These are phyloP conservation scores for Blastomussa wellsi DNA, from an alignment of 92 coral and sea anemone species.

Conservation along the genomic window DNA sequence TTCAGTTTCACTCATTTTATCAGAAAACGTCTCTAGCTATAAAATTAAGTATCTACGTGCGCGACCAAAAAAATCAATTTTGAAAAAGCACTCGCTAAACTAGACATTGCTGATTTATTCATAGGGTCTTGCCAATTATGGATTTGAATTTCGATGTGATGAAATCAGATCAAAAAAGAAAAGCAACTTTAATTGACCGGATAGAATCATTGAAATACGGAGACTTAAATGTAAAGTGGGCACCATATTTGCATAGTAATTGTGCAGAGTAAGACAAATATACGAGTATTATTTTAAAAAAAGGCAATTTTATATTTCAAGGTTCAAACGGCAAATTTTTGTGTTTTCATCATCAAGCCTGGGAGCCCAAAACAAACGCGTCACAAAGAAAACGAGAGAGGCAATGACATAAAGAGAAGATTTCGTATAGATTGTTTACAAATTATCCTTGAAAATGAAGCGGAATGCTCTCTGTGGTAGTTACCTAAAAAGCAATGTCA, in stretches of 20 bases:
- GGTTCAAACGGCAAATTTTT: constrained; percentile 9
- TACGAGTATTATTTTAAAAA: background rate
- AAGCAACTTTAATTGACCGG: constrained; percentile 49
- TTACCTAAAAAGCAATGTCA: background rate
- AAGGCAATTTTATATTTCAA: background rate
- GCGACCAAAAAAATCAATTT: background rate
- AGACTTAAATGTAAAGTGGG: background rate
- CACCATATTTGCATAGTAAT: constrained; percentile 28
- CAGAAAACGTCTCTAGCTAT: background rate
- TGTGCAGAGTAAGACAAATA: constrained; percentile 2
- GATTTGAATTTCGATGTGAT: constrained; percentile 38
- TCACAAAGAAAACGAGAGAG: background rate
- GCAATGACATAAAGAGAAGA: background rate
- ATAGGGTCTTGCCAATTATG: background rate
- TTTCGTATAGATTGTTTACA: constrained; percentile 11
- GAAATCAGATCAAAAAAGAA: constrained; percentile 8
- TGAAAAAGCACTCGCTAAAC: background rate
- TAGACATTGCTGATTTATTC: constrained; percentile 13
- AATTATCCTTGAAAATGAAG: background rate
- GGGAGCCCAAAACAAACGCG: constrained; percentile 11
- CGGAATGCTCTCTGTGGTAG: background rate
- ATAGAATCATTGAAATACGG: constrained; percentile 2
- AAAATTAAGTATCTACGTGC: background rate
- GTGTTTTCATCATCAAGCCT: background rate
- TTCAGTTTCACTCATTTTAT: background rate